Evolutionary conservation across 2,113 vertebrate species (phyloP), one percentile per base, ranked within the genome.

Genomic region (Vulpes lagopus): DNA sequence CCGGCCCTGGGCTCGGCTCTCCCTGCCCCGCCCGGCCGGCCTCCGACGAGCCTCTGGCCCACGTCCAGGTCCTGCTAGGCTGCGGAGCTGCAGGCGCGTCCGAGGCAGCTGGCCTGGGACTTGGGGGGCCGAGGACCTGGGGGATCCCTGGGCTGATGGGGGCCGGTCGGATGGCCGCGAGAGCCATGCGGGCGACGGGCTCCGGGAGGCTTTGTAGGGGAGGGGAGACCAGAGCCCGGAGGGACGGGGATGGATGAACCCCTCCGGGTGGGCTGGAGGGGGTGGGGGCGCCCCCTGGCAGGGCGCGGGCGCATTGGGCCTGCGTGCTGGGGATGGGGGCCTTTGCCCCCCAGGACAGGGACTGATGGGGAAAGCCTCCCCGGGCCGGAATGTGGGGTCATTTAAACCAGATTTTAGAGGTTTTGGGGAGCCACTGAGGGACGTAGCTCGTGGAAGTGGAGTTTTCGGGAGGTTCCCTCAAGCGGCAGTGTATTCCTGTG

Each of bases 11-110:
- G 79, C 73, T 76, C 59, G 57, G 83, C 93, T 92, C 69, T 83
- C 83, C 43, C 89, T 19, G 55, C 88, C 89, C 89, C 69, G 49
- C 91, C 74, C 38, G 51, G 23, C 95, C 15, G 60, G 89, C 84
- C 71, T 91, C 57, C 8, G 91, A 94, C 20, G 96, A 97, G 88
- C 86, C 88, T n/a, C 57, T 79, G 93, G 91, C 93, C 16, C 3
- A 11, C 30, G 16, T 93, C 91, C 89, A 92, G 94, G 62, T 64
- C 64, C 82, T 59, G 90, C 89, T 94, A 53, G 86, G 92, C 78
- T 1, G 57, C 71, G 8, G 86, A 67, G 73, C 67, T 86, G 84
- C 43, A n/a, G 59, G 55, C 38, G 43, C 25, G 22, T 49, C 59
- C 23, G 1, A 62, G 51, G 87, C 49, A 6, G 51, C n/a, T 0